Percentiles rank a stretch among this genome's conserved stretches.
phyloP scores from a whole-genome alignment of 2,113 vertebrate species.

The Elephas maximus region DNA sequence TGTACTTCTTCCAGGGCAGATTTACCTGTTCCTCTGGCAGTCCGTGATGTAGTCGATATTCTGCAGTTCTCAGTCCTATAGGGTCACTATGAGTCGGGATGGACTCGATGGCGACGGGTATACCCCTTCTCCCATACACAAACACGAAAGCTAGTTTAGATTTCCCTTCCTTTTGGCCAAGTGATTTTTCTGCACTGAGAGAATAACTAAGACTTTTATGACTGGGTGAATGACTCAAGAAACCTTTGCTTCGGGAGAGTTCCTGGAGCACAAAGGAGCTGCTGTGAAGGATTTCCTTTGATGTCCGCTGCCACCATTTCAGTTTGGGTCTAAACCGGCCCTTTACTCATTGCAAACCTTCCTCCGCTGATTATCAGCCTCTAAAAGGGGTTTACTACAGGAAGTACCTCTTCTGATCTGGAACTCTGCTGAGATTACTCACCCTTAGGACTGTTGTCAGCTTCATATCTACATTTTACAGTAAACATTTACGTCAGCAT shows the following conservation, averaged over 20 bases:
- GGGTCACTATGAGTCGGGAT: background rate
- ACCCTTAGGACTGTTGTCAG: background rate
- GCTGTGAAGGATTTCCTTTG: background rate
- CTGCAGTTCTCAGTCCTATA: background rate
- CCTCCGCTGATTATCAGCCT: background rate
- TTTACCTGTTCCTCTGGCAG: too few species aligned
- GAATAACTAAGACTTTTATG: background rate
- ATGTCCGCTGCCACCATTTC: background rate
- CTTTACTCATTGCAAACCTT: background rate
- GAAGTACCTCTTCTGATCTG: background rate
- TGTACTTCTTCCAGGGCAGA: too few species aligned
- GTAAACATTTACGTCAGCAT: background rate
- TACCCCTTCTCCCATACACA: background rate
- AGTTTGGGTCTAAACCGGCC: background rate
- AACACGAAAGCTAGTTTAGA: background rate
- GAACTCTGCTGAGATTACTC: background rate
- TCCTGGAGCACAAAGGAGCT: background rate
- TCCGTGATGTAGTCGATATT: too few species aligned
- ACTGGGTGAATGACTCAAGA: background rate
- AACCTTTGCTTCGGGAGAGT: background rate
- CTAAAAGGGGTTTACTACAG: background rate
- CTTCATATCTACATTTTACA: conserved; percentile 4
- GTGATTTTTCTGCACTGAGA: background rate
- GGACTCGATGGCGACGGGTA: background rate
- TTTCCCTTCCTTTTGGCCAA: background rate